Base-by-base conservation (phyloP, 92 coral and sea anemone genomes). In the Siderastrea siderea region DNA sequence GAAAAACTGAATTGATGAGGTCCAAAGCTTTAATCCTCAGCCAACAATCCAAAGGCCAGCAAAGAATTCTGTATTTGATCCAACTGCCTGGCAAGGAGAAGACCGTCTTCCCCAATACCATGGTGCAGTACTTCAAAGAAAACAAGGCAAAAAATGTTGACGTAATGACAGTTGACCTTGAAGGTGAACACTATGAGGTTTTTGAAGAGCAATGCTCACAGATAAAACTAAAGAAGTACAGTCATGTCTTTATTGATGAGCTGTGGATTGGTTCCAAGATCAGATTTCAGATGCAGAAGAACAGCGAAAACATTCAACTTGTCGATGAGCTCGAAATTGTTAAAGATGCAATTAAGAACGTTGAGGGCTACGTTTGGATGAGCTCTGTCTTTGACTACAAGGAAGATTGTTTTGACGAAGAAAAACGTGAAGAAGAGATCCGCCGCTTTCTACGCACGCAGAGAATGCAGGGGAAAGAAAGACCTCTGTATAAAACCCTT, bases 301-400 rank as follows among this genome's bases (percentile, higher is more conserved):
- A 51, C 46, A 47, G 52, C 17, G 76, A 71, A 16, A 55, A 26
- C 10, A 54, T 68, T 15, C 14, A 45, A 3, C 10, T 12, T 7
- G 8, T 73, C 4, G 84, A 69, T 13, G 90, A 86, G 85, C 84
- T 77, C 1, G 5, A 57, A 53, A 19, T 86, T 68, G 49, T 70
- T 66, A 69, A 68, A 26, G 68, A 78, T 52, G 71, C 83, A 38
- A 46, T 86, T 15, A 75, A 68, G 13, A 82, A 50, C 45, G 45
- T 83, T 10, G 70, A 78, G n/a, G 89, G 92, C 45, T 89, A 89
- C 2, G 92, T 89, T 55, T 89, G 92, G 92, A 89, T 89, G 79
- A 89, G 84, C 57, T 89, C 92, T 66, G 92, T 89, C 14, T 89
- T 83, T 83, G 87, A 76, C 72, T 81, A 51, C 84, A 68, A 74